phyloP scores from a whole-genome alignment of 2,113 vertebrate species.

The Nanorana parkeri region DNA sequence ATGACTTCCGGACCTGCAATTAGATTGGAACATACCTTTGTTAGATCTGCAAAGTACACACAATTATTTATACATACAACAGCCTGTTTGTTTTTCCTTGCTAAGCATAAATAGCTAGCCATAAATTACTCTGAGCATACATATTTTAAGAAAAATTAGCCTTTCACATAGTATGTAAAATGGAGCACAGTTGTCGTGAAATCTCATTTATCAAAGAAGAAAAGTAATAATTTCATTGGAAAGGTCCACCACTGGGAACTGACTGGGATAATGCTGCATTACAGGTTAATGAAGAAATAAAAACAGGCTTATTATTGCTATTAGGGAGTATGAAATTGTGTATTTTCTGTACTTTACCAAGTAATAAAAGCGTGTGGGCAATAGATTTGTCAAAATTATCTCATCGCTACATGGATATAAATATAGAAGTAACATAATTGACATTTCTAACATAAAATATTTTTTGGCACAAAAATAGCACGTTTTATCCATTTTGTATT shows the following conservation, averaged over 20 bases:
- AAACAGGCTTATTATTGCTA: constrained; percentile 23
- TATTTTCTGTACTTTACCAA: not conserved
- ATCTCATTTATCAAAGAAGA: constrained; percentile 25
- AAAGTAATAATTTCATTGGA: constrained; percentile 9
- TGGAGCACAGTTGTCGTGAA: not conserved
- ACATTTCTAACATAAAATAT: not conserved
- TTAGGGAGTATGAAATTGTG: not conserved
- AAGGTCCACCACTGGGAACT: constrained; percentile 16
- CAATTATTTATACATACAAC: constrained; percentile 31
- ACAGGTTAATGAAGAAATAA: constrained; percentile 34
- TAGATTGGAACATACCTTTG: constrained; percentile 8
- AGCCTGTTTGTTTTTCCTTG: constrained; percentile 20
- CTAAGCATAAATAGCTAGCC: constrained; percentile 27
- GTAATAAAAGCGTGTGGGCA: not conserved
- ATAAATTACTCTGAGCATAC: constrained; percentile 30
- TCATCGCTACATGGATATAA: not conserved
- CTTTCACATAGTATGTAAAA: constrained; percentile 13
- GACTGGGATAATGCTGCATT: not conserved
- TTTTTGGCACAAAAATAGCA: not conserved
- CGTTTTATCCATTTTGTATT: too few species aligned
- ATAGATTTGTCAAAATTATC: too few species aligned
- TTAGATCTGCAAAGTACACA: constrained; percentile 29
- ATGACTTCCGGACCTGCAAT: not conserved
- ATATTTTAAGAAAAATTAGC: constrained; percentile 29
- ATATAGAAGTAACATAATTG: not conserved